Conservation (phyloP, 2,797 vertebrate genomes). For the Malacoraja senta region DNA sequence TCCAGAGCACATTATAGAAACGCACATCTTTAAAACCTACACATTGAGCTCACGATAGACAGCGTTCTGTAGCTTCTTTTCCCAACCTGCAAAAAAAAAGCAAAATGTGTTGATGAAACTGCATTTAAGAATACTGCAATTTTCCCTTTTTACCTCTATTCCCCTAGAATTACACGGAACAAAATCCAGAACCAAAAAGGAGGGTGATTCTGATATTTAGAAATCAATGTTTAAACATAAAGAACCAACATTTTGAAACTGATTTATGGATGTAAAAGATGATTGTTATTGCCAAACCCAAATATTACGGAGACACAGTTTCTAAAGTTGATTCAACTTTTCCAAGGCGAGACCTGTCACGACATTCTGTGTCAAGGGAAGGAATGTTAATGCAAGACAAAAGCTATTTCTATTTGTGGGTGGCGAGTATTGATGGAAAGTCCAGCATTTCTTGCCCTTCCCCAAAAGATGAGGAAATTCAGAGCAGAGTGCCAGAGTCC, state of each 20-base stretch:
- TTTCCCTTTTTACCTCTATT: neutral
- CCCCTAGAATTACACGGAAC: neutral
- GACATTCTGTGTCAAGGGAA: neutral
- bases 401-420: neutral
- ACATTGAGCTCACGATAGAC: conserved; percentile 88
- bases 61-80: conserved; percentile 93
- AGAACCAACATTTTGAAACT: neutral
- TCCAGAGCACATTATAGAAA: neutral
- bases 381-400: neutral
- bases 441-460: too few relatives aligned
- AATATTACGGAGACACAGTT: neutral
- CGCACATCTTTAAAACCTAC: conserved; percentile 64
- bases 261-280: neutral
- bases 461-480: too few relatives aligned
- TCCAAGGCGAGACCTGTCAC: neutral
- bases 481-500: too few relatives aligned
- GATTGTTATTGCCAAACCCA: neutral
- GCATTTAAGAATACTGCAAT: neutral
- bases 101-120: neutral
- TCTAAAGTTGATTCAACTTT: neutral
- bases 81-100: conserved; percentile 73
- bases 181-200: neutral
- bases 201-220: neutral
- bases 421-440: too few relatives aligned
- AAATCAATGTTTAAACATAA: neutral